Conservation (phyloP, 2,113 vertebrate species). For the chimpanzee (Pan troglodytes) region DNA sequence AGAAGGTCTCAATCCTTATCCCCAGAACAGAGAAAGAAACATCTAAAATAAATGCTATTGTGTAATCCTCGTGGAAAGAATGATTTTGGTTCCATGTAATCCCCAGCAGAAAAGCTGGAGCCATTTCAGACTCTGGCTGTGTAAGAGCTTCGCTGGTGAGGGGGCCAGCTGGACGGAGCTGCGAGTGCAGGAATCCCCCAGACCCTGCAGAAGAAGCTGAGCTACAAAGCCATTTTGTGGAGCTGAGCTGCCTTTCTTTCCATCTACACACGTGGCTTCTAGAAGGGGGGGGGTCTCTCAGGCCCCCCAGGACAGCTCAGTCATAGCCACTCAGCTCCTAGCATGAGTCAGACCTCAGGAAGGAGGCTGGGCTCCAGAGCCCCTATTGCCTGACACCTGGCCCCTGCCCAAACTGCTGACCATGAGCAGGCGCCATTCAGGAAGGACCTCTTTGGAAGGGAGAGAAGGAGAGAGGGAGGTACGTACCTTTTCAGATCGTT, state of each 20-base stretch:
- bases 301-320: neutral
- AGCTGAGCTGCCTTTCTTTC: too few species aligned
- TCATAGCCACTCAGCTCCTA: accelerated
- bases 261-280: neutral
- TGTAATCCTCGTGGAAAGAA: neutral
- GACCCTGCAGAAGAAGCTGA: accelerated
- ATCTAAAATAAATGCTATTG: neutral
- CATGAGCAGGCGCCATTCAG: accelerated
- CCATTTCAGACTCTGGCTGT: neutral
- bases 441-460: neutral
- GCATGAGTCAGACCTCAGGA: neutral
- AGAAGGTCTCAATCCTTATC: neutral
- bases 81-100: neutral
- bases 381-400: accelerated
- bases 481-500: accelerated
- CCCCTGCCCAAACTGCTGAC: accelerated
- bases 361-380: neutral
- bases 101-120: neutral
- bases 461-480: neutral
- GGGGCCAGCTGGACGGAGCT: neutral
- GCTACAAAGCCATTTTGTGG: neutral
- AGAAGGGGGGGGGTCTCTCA: neutral
- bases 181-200: accelerated
- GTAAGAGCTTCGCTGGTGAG: accelerated
- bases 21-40: neutral